Evolutionary conservation across 2,888 invertebrate species (phyloP).

Genomic region (Oscheius sp.): DNA sequence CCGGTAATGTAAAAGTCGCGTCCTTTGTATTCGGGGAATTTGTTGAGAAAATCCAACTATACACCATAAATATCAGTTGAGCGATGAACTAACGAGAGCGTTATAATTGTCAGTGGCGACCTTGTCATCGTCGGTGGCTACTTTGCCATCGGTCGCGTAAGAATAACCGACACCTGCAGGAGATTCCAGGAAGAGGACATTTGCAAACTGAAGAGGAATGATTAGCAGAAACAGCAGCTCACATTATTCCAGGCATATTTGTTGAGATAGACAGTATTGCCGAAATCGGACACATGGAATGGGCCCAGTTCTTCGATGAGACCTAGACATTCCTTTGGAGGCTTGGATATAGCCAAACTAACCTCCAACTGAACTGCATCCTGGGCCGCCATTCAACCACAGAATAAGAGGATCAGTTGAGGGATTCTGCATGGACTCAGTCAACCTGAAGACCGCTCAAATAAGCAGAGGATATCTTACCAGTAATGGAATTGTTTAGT

Average conservation of each 20-base stretch:
- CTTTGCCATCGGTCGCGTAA: conserved; percentile 74
- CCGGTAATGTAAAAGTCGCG: conserved; percentile 75
- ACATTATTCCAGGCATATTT: conserved; percentile 70
- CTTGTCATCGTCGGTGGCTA: conserved; percentile 71
- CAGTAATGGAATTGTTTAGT: conserved; percentile 74
- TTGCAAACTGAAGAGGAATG: conserved; percentile 73
- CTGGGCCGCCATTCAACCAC: conserved; percentile 76
- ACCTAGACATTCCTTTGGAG: too few species aligned
- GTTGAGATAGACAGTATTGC: conserved; percentile 61
- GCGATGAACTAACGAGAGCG: conserved; percentile 74
- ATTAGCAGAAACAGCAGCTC: background rate
- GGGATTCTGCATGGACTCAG: conserved; percentile 73
- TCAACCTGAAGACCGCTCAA: conserved; percentile 74
- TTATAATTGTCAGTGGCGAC: conserved; percentile 74
- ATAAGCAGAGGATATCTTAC: conserved; percentile 74
- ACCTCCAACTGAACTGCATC: conserved; percentile 71
- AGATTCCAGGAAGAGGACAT: conserved; percentile 76
- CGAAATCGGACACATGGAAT: conserved; percentile 67
- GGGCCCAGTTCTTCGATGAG: conserved; percentile 75
- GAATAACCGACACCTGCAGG: conserved; percentile 77
- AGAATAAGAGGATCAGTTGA: conserved; percentile 73
- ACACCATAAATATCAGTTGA: conserved; percentile 76
- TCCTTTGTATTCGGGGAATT: conserved; percentile 74
- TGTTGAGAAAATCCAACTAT: conserved; percentile 74
- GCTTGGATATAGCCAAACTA: too few species aligned